A percentile compares a stretch with the other conserved stretches of the same genome.
These are phyloP conservation scores for Zygaena filipendulae DNA, from an alignment of 2,888 invertebrate species.

Conservation along the genomic window DNA sequence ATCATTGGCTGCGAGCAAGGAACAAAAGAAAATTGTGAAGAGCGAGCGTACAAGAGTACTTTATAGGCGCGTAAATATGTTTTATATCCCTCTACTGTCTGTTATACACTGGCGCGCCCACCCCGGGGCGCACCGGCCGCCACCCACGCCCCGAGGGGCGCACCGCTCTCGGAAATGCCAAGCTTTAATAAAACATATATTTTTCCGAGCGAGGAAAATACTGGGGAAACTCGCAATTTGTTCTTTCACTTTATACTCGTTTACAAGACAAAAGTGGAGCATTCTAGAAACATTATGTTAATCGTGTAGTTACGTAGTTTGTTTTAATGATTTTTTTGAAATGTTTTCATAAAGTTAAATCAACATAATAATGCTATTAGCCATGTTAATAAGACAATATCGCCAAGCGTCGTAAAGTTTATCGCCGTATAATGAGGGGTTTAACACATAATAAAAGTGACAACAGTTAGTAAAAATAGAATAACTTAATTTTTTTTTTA, in stretches of 20 bases:
- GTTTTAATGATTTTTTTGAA: slow-evolving; percentile 33
- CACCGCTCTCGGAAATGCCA: slow-evolving; percentile 67
- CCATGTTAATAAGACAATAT: too few relatives aligned
- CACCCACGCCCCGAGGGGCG: slow-evolving; percentile 50
- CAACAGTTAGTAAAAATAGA: too few relatives aligned
- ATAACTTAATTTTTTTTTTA: too few relatives aligned
- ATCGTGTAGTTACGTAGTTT: slow-evolving; percentile 57
- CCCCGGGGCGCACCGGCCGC: slow-evolving; percentile 26
- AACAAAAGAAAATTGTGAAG: slow-evolving; percentile 68
- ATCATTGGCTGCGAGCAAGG: slow-evolving; percentile 64
- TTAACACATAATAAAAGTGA: too few relatives aligned
- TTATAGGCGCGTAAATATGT: slow-evolving; percentile 71
- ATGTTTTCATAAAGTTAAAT: too few relatives aligned
- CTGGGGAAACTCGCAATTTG: slow-evolving; percentile 70
- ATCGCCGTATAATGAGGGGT: too few relatives aligned
- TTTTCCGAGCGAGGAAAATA: slow-evolving; percentile 69
- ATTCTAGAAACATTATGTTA: slow-evolving; percentile 67
- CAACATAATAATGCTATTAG: too few relatives aligned
- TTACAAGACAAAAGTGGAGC: slow-evolving; percentile 70
- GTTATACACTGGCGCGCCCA: slow-evolving; percentile 65
- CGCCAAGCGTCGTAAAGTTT: too few relatives aligned
- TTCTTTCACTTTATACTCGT: slow-evolving; percentile 70
- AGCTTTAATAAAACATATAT: slow-evolving; percentile 70
- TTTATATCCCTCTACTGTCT: slow-evolving; percentile 69
- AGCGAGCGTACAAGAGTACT: slow-evolving; percentile 67